Evolutionary conservation across 1,140 invertebrate species (phyloP).

Genomic region (Diuraphis noxia): DNA sequence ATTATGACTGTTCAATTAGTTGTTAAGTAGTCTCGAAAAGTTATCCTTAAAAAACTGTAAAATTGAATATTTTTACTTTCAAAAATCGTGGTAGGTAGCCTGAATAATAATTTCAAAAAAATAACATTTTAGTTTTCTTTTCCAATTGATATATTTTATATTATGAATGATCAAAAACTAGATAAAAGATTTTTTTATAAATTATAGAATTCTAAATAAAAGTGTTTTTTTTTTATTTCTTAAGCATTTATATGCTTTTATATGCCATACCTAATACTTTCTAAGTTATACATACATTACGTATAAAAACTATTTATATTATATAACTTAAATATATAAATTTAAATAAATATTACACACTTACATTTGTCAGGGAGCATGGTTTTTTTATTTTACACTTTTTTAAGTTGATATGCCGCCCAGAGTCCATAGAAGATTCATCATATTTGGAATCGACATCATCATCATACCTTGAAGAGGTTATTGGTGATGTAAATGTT

Average conservation of each 20-base stretch:
- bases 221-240: background rate
- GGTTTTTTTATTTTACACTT: conserved; percentile 38
- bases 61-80: background rate
- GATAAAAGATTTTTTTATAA: background rate
- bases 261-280: background rate
- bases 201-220: background rate
- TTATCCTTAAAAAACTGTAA: background rate
- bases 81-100: background rate
- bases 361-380: background rate
- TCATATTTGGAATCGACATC: conserved; percentile 36
- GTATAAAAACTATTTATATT: background rate
- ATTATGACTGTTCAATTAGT: background rate
- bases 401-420: conserved; percentile 16
- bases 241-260: background rate
- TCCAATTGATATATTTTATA: background rate
- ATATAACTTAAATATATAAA: background rate
- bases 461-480: conserved; percentile 43
- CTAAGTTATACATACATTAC: background rate
- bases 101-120: background rate
- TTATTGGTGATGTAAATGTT: conserved; percentile 47
- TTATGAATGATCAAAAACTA: background rate
- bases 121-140: background rate
- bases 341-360: background rate
- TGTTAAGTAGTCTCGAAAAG: background rate
- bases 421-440: conserved; percentile 43